A percentile compares a stretch with the other conserved stretches of the same genome.
Evolutionary conservation across 2,888 invertebrate species (phyloP).

Genomic region (Cephalotes varians): DNA sequence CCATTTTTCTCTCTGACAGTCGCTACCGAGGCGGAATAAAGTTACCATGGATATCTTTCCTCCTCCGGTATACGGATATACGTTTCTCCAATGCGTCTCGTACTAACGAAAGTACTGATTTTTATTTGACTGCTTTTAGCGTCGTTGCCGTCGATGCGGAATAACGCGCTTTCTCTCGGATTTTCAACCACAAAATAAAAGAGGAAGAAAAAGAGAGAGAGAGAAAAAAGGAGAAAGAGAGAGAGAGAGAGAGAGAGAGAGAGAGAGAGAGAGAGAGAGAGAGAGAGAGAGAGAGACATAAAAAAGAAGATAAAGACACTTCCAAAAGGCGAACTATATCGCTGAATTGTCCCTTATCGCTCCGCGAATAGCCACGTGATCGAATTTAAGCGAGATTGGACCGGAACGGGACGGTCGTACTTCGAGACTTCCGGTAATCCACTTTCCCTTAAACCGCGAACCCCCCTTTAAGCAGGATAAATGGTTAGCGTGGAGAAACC

Average conservation of each 20-base stretch:
- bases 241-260: conserved; percentile 13
- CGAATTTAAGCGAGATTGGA: conserved; percentile 75
- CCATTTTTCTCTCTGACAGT: conserved; percentile 44
- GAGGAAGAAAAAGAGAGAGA: neutral
- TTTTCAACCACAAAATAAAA: neutral
- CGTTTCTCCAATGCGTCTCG: conserved; percentile 15
- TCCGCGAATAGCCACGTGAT: conserved; percentile 72
- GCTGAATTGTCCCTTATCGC: conserved; percentile 72
- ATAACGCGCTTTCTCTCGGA: neutral
- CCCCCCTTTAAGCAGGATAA: conserved; percentile 73
- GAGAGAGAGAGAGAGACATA: neutral
- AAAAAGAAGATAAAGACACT: conserved; percentile 52
- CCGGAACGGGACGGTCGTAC: conserved; percentile 70
- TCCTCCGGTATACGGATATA: conserved; percentile 16
- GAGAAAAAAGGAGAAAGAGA: conserved; percentile 4
- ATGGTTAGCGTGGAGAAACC: conserved; percentile 75
- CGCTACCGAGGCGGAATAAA: conserved; percentile 40
- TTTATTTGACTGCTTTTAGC: conserved; percentile 40
- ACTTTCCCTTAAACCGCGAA: conserved; percentile 78
- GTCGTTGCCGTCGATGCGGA: conserved; percentile 35
- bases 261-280: neutral
- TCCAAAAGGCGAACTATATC: conserved; percentile 49
- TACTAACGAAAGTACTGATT: conserved; percentile 32
- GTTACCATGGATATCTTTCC: conserved; percentile 31
- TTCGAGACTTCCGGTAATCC: conserved; percentile 78